Evolutionary conservation across 1,140 invertebrate species (phyloP), one percentile per base, ranked within the genome.

Genomic region (Danaus melanippus): DNA sequence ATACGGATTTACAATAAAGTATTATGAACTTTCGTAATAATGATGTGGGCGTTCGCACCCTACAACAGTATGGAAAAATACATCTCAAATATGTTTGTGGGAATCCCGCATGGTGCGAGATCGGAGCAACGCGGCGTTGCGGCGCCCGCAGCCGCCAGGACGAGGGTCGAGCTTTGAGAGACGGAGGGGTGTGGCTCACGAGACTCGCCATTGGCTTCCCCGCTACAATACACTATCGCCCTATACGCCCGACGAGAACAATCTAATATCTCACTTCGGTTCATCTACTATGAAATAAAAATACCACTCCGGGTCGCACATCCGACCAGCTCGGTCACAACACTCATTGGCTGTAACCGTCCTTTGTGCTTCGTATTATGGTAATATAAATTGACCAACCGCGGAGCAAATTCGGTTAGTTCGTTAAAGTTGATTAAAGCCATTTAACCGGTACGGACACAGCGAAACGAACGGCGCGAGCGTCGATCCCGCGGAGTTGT

Each of bases 311-410:
- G 46, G 12, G 12, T 32, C 48, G 50, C 54, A 47, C 56, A 41
- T 46, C 50, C 67, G 55, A 9, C 69, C 55, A 50, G 52, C 59
- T 67, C 73, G 61, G 56, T 64, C 71, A 64, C 56, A 44, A 58
- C 70, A 68, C 66, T 60, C 78, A 86, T 86, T 85, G 84, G 84
- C 62, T 71, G 68, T 44, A 55, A 59, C 59, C 53, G 47, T 57
- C 56, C 53, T 65, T 70, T 55, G 62, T 57, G 61, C 64, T 53
- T 67, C 71, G 76, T 84, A 86, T 86, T 83, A 86, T 86, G 76
- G 78, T 84, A 88, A 87, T 88, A 88, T 88, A 88, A 87, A 88
- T 87, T 87, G 86, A 84, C 84, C 85, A 88, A 88, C 86, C 83
- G 84, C 72, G 77, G 83, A 78, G 70, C 79, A 86, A 86, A 83